phyloP scores from a whole-genome alignment of 2,888 invertebrate genomes.

The Rosalia funebris region DNA sequence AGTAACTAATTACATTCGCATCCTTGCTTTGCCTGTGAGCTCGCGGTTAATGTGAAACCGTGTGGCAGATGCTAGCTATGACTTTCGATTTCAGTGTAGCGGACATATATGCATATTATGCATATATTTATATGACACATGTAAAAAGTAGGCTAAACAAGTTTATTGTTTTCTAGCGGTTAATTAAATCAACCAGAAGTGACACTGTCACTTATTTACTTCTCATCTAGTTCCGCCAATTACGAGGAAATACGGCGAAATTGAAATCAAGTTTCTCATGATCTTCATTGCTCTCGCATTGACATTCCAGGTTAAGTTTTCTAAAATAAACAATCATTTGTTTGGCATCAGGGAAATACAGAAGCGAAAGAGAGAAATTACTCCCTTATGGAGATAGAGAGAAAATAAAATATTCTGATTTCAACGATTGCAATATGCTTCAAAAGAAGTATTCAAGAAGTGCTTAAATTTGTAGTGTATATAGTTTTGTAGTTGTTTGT shows the following conservation, averaged over 20 bases:
- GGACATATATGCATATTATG: no score
- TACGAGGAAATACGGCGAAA: constrained; percentile 11
- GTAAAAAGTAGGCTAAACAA: constrained; percentile 16
- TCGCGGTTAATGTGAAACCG: no score
- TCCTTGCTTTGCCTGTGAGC: no score
- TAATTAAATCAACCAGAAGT: constrained; percentile 1
- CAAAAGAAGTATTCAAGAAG: no score
- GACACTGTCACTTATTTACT: neutral
- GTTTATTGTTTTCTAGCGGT: constrained; percentile 10
- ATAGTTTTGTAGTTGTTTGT: no score
- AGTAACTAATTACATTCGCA: no score
- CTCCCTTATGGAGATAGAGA: neutral
- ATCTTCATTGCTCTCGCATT: neutral
- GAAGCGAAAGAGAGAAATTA: neutral
- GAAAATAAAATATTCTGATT: neutral
- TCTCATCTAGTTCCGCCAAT: neutral
- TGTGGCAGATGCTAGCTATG: no score
- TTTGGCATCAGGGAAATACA: neutral
- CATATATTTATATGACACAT: neutral
- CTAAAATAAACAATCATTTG: neutral
- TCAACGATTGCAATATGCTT: no score
- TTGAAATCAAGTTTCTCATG: neutral
- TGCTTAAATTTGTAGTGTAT: no score
- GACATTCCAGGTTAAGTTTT: neutral
- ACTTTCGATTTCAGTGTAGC: no score